phyloP scores from a whole-genome alignment of 2,888 invertebrate genomes.

The Thecocarcelia acutangulata region DNA sequence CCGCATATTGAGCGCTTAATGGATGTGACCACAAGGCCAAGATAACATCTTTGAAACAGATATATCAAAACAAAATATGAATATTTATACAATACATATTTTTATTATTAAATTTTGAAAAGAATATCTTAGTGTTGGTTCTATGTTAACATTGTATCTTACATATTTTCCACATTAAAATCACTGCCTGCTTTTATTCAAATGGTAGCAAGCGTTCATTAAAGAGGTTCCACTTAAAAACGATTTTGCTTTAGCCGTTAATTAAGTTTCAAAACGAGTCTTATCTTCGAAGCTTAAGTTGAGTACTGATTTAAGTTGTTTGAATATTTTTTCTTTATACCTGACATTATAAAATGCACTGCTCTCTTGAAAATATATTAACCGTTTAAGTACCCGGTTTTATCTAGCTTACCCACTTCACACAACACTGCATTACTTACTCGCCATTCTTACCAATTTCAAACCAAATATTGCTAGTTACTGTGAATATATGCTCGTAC shows the following conservation, averaged over 20 bases:
- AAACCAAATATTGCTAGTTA: no score
- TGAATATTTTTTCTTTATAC: constrained; percentile 50
- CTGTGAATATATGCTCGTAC: no score
- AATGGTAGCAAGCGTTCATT: neutral
- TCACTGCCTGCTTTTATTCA: neutral
- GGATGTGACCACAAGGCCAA: constrained; percentile 11
- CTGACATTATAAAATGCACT: constrained; percentile 3
- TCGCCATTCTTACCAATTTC: no score
- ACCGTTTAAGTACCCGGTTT: constrained; percentile 5
- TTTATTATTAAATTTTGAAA: neutral
- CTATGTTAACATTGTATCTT: constrained; percentile 18
- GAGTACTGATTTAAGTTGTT: constrained; percentile 51
- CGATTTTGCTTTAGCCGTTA: constrained; percentile 9
- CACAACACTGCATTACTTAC: no score
- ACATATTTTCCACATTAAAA: constrained; percentile 52
- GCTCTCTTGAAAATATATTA: constrained; percentile 30
- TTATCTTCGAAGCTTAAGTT: constrained; percentile 41
- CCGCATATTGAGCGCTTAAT: constrained; percentile 17
- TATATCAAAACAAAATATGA: no score
- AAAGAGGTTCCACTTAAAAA: constrained; percentile 1
- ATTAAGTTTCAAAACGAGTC: constrained; percentile 52
- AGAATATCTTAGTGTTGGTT: neutral
- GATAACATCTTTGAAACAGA: constrained; percentile 34
- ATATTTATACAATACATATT: neutral
- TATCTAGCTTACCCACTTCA: no score